Percentiles rank a stretch among this genome's conserved stretches.
These are phyloP conservation scores for Holcopasites calliopsidis DNA, from an alignment of 1,140 invertebrate genomes.

Conservation along the genomic window DNA sequence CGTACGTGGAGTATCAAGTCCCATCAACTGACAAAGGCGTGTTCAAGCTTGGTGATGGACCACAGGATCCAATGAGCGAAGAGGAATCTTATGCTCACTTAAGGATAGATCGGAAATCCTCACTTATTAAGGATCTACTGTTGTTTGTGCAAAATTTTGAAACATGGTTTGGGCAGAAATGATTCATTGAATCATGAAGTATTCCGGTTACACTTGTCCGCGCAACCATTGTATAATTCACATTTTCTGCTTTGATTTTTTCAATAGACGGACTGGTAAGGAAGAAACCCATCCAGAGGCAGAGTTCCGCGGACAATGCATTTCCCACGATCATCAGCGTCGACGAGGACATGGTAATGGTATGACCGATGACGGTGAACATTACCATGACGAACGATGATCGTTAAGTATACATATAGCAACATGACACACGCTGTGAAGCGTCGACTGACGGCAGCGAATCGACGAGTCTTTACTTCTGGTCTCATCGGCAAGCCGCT, in stretches of 20 bases:
- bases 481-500: constrained; percentile 49
- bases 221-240: no score
- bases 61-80: no score
- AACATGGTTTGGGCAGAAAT: no score
- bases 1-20: no score
- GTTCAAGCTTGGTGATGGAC: no score
- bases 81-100: no score
- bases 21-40: no score
- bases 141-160: no score
- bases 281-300: constrained; percentile 77
- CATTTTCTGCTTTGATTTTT: neutral
- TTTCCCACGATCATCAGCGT: constrained; percentile 76
- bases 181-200: no score
- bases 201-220: no score
- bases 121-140: no score
- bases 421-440: constrained; percentile 49
- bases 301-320: constrained; percentile 76
- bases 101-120: no score
- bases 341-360: constrained; percentile 79
- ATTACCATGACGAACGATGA: constrained; percentile 28
- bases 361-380: constrained; percentile 67
- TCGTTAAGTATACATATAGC: constrained; percentile 36
- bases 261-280: constrained; percentile 73
- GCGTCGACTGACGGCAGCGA: constrained; percentile 44
- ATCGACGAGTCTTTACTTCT: constrained; percentile 52